Evolutionary conservation across 1,140 invertebrate species (phyloP), one percentile per base, ranked within the genome.

Genomic region (Plodia interpunctella): DNA sequence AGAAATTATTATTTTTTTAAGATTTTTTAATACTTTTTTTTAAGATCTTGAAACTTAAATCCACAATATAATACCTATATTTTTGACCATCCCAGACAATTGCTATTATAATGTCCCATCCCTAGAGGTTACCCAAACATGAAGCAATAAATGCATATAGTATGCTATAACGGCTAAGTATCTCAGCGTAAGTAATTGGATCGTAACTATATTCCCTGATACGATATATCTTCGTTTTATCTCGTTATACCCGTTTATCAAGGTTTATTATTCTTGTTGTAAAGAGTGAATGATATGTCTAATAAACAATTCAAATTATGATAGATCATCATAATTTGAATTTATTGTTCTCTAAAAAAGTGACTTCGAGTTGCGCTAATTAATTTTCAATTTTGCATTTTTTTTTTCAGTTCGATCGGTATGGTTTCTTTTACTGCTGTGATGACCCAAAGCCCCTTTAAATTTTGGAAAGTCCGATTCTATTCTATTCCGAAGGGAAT

Each of bases 101-200:
- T 44, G 8, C 38, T n/a, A 44, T 15, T 44, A 44, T 44, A 44
- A 32, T 32, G 4, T 9, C 13, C 38, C 38, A 44, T 15, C 38
- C 38, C 13, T 44, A 44, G 38, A 44, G 38, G 38, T 32, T 32
- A 32, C 30, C 30, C 30, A 9, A 15, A 44, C 38, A 17, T 44
- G 38, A 15, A 44, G 38, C n/a, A 44, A 44, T 44, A 44, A 44
- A n/a, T 44, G 38, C 38, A 44, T 17, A 44, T 44, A 44, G 38
- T 44, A 44, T 44, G 38, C 38, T 44, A 44, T 53, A 25, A 53
- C 51, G 20, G 19, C 19, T 53, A 21, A 53, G 51, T 53, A 53
- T 53, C 20, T 25, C 13, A n/a, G 13, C 21, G 51, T 53, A 53
- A 53, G 51, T 53, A 53, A 53, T 53, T 53, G 51, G 51, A 21